phyloP scores from a whole-genome alignment of 2,113 vertebrate genomes.

The Phrynosoma blainvillii region DNA sequence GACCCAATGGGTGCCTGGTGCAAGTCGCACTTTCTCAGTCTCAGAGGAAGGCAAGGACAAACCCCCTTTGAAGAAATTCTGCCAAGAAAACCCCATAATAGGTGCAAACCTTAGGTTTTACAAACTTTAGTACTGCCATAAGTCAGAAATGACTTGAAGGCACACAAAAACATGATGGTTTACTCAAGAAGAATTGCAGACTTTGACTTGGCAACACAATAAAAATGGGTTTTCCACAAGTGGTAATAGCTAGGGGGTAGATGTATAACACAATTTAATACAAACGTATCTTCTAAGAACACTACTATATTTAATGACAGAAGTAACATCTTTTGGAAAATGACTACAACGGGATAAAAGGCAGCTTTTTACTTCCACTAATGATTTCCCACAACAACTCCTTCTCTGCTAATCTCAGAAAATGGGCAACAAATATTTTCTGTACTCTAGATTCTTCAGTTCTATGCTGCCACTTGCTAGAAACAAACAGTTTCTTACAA shows the following conservation, averaged over 20 bases:
- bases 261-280: background rate
- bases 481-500: background rate
- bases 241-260: background rate
- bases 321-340: background rate
- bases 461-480: background rate
- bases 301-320: background rate
- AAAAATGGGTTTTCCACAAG: background rate
- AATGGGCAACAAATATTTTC: background rate
- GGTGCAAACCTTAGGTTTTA: no score
- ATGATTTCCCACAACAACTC: background rate
- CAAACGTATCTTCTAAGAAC: background rate
- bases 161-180: no score
- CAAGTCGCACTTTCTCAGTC: no score
- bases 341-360: background rate
- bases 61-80: no score
- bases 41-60: no score
- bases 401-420: background rate
- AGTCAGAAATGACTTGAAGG: no score
- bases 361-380: background rate
- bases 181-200: background rate
- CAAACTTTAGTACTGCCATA: no score
- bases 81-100: no score
- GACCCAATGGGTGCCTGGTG: no score
- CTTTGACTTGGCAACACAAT: background rate
- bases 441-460: no score